phyloP scores from a whole-genome alignment of 2,797 vertebrate genomes.

The Cheirogaleus major region DNA sequence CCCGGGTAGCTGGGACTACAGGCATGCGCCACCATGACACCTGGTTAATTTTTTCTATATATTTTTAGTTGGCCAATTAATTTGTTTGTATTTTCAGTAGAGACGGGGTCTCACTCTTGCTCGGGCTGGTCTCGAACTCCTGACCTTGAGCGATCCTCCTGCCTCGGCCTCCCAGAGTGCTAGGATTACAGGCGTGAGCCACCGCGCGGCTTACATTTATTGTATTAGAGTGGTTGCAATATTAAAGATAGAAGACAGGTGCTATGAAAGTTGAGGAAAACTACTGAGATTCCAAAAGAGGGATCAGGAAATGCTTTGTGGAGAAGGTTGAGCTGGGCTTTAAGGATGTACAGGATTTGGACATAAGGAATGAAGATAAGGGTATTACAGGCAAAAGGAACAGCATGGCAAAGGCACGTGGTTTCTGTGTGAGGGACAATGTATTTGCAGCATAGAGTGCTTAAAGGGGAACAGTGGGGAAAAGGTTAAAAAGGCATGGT shows the following conservation, averaged over 20 bases:
- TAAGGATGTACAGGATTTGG: neutral
- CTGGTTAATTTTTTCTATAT: too few species aligned
- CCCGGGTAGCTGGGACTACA: too few species aligned
- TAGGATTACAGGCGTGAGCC: too few species aligned
- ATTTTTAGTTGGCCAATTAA: too few species aligned
- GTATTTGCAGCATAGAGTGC: neutral
- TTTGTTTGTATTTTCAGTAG: too few species aligned
- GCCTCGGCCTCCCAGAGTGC: too few species aligned
- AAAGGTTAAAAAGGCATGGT: neutral
- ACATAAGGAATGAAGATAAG: neutral
- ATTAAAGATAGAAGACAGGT: neutral
- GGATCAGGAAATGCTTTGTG: neutral
- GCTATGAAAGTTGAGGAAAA: neutral
- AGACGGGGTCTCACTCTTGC: too few species aligned
- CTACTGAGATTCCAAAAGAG: neutral
- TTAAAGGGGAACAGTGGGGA: neutral
- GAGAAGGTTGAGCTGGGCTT: slow-evolving; percentile 14
- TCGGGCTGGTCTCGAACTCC: too few species aligned
- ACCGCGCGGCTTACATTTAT: neutral
- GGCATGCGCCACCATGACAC: too few species aligned
- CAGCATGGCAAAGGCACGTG: neutral
- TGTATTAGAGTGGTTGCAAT: neutral
- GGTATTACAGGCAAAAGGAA: neutral
- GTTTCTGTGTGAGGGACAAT: neutral
- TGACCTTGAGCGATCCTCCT: too few species aligned